These are phyloP conservation scores for Mionectes macconnelli DNA, from an alignment of 2,113 vertebrate species.

Conservation along the genomic window DNA sequence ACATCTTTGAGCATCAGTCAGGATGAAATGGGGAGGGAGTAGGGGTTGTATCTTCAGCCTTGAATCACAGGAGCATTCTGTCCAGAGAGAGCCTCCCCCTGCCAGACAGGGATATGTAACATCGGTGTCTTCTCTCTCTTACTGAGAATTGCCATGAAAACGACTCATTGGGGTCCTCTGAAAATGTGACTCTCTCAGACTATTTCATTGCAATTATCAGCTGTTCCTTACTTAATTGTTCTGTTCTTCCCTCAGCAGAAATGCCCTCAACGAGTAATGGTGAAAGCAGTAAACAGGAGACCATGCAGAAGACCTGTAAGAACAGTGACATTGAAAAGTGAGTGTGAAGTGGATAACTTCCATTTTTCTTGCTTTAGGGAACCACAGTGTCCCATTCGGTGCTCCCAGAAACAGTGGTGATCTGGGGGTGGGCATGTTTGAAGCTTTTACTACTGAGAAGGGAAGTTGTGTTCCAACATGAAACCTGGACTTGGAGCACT, in stretches of 20 bases:
- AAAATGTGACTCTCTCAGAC: background rate
- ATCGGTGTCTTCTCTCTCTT: background rate
- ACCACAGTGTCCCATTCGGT: background rate
- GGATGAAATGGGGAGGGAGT: background rate
- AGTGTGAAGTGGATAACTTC: slow-evolving; percentile 57
- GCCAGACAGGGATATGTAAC: background rate
- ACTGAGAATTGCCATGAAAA: background rate
- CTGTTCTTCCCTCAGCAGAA: slow-evolving; percentile 73
- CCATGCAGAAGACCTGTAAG: slow-evolving; percentile 96
- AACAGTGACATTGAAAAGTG: slow-evolving; percentile 99
- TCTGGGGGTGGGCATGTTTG: background rate
- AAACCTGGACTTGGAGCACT: background rate
- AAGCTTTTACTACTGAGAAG: background rate
- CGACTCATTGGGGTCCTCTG: background rate
- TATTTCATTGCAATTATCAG: background rate
- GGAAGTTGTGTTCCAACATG: background rate
- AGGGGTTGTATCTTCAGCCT: background rate
- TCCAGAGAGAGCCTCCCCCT: background rate
- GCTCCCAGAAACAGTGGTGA: background rate
- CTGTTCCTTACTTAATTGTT: background rate
- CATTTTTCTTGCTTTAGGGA: background rate
- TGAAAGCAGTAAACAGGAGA: slow-evolving; percentile 93
- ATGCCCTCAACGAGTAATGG: slow-evolving; percentile 99
- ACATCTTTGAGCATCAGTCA: background rate
- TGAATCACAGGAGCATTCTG: background rate